Conservation (phyloP, 2,797 vertebrate genomes). For the Gymnoscopelus braueri region DNA sequence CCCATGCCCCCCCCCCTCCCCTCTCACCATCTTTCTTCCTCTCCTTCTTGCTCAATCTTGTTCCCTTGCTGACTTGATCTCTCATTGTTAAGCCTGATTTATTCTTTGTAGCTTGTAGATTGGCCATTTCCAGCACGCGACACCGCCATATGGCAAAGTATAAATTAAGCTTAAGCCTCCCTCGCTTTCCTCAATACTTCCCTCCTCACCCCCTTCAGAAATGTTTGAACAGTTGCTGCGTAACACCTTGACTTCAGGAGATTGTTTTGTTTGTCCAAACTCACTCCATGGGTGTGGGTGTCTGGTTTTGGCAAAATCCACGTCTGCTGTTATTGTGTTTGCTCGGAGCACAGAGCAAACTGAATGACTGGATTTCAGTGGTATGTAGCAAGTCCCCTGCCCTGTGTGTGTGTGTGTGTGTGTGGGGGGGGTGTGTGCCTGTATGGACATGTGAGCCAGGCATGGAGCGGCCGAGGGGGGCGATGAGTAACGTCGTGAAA, state of each 20-base stretch:
- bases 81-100: too few relatives aligned
- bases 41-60: neutral
- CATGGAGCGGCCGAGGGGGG: neutral
- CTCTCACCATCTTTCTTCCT: neutral
- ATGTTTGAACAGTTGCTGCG: neutral
- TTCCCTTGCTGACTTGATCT: neutral
- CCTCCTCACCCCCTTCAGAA: neutral
- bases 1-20: neutral
- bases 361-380: constrained; percentile 4
- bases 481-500: constrained; percentile 3
- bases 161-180: too few relatives aligned
- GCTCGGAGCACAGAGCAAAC: neutral
- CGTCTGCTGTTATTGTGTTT: neutral
- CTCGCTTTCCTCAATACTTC: neutral
- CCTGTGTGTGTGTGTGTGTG: neutral
- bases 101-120: too few relatives aligned
- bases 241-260: neutral
- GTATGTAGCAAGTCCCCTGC: neutral
- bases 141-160: too few relatives aligned
- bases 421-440: constrained; percentile 21
- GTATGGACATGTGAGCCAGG: constrained; percentile 6
- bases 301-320: neutral
- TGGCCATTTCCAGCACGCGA: too few relatives aligned
- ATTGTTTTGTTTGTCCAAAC: constrained; percentile 1
- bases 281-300: neutral